Conservation (phyloP, 2,888 invertebrate species). For the Bombylius major region DNA sequence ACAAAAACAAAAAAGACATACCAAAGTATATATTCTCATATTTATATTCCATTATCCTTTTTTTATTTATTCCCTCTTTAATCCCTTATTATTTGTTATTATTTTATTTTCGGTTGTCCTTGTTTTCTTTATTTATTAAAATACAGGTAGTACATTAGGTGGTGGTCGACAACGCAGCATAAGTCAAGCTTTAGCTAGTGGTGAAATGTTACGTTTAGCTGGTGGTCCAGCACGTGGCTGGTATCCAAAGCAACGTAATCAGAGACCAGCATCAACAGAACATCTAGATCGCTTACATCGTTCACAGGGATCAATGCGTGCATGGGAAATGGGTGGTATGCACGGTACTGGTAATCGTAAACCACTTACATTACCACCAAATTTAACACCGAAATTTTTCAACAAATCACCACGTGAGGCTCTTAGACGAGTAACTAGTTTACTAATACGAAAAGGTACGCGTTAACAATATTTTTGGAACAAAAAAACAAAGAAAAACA, state of each 20-base stretch:
- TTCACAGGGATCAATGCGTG: conserved; percentile 37
- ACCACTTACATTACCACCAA: conserved; percentile 76
- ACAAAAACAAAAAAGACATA: too few species aligned
- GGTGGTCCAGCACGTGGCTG: conserved; percentile 76
- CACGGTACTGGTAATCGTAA: conserved; percentile 49
- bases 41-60: too few species aligned
- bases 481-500: not conserved
- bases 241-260: conserved; percentile 59
- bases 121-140: conserved; percentile 1
- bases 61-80: too few species aligned
- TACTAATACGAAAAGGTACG: conserved; percentile 70
- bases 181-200: conserved; percentile 49
- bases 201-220: conserved; percentile 64
- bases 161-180: conserved; percentile 41
- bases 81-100: too few species aligned
- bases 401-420: conserved; percentile 80
- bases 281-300: conserved; percentile 59
- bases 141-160: conserved; percentile 41
- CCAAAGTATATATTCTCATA: too few species aligned
- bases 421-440: conserved; percentile 74
- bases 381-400: conserved; percentile 80
- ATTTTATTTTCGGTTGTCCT: not conserved
- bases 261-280: conserved; percentile 74
- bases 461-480: not conserved
- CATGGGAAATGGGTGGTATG: conserved; percentile 41